Evolutionary conservation across 2,797 vertebrate species (phyloP).

Genomic region (Protosalanx chinensis): DNA sequence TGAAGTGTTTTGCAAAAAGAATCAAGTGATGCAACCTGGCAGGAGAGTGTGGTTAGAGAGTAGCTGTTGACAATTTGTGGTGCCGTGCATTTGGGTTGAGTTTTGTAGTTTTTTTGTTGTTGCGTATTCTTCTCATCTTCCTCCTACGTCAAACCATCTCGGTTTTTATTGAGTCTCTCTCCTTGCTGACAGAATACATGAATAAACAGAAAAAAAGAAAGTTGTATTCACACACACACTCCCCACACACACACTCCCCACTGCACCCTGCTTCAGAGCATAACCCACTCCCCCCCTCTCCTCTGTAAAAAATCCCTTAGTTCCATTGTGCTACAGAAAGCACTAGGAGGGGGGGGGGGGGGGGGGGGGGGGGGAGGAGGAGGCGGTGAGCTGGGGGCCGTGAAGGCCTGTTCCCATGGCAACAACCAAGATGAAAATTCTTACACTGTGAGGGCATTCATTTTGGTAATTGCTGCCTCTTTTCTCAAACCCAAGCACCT

Average conservation of each 20-base stretch:
- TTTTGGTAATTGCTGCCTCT: constrained; percentile 80
- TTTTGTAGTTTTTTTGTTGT: no score
- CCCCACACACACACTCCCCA: constrained; percentile 1
- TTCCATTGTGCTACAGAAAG: constrained; percentile 71
- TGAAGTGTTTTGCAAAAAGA: neutral
- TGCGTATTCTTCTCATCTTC: neutral
- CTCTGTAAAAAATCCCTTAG: constrained; percentile 61
- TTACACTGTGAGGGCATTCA: constrained; percentile 81
- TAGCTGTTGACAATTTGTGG: constrained; percentile 10
- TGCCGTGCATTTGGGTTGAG: no score
- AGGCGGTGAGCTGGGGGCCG: constrained; percentile 56
- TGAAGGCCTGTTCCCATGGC: constrained; percentile 80
- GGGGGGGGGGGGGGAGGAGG: neutral
- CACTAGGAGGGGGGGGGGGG: constrained; percentile 33
- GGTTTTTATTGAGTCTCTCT: constrained; percentile 9
- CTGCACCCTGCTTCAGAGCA: constrained; percentile 32
- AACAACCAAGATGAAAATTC: constrained; percentile 84
- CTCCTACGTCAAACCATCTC: neutral
- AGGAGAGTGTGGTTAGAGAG: neutral
- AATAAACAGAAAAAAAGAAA: constrained; percentile 28
- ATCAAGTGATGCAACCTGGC: neutral
- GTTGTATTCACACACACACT: constrained; percentile 28
- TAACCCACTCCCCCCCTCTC: constrained; percentile 25
- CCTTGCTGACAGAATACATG: constrained; percentile 23
- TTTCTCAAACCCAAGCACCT: constrained; percentile 71